These are phyloP conservation scores for Drosophila bifasciata DNA, from an alignment of 1,140 invertebrate genomes.

Conservation along the genomic window DNA sequence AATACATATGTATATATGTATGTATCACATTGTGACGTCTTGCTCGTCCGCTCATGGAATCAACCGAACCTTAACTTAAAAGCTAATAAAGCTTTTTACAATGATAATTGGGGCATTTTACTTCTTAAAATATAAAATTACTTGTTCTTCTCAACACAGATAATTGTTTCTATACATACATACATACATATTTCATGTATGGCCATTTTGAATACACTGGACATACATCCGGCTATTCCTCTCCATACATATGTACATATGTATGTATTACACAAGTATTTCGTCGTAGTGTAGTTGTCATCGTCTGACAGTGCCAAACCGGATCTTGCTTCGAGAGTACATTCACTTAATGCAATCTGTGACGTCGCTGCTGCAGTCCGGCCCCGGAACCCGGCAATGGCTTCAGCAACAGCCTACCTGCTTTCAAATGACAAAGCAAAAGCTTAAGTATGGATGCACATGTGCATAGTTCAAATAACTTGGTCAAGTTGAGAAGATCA, in stretches of 20 bases:
- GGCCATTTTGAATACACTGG: slow-evolving; percentile 14
- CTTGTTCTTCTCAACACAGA: slow-evolving; percentile 29
- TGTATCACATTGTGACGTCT: slow-evolving; percentile 45
- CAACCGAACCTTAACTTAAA: slow-evolving; percentile 15
- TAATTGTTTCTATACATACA: too few relatives aligned
- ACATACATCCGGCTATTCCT: slow-evolving; percentile 33
- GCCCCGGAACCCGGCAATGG: slow-evolving; percentile 21
- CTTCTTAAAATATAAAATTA: slow-evolving; percentile 38
- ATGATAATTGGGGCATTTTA: slow-evolving; percentile 16
- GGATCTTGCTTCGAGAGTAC: slow-evolving; percentile 82
- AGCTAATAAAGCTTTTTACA: slow-evolving; percentile 29
- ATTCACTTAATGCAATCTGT: slow-evolving; percentile 72
- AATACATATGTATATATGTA: background rate
- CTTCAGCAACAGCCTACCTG: slow-evolving; percentile 58
- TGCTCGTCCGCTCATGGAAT: slow-evolving; percentile 59
- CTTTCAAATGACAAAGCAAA: slow-evolving; percentile 74
- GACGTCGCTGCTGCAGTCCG: slow-evolving; percentile 27
- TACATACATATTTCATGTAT: slow-evolving; percentile 16
- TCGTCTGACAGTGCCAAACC: slow-evolving; percentile 68
- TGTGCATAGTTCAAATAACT: slow-evolving; percentile 82
- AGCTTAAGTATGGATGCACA: slow-evolving; percentile 61
- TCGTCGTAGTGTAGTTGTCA: slow-evolving; percentile 57
- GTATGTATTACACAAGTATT: slow-evolving; percentile 79
- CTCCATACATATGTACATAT: too few relatives aligned
- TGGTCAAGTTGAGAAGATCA: slow-evolving; percentile 82